Conservation (phyloP, 2,113 vertebrate species). For the Mus pahari region DNA sequence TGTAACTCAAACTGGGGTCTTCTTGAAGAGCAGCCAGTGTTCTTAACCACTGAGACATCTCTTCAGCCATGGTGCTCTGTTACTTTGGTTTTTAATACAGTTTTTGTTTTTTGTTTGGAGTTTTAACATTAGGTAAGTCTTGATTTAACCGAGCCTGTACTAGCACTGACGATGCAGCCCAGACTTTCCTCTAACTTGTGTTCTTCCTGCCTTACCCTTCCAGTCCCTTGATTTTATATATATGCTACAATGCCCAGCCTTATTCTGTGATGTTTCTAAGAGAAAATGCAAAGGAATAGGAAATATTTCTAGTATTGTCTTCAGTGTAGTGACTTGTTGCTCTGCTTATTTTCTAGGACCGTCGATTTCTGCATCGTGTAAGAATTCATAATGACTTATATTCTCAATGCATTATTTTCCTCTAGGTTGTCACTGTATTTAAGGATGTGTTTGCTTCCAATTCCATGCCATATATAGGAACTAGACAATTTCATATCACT, state of each 20-base stretch:
- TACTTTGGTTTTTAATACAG: conserved; percentile 51
- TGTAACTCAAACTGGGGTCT: not conserved
- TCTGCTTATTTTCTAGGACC: conserved; percentile 21
- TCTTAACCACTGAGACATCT: not conserved
- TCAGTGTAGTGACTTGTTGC: not conserved
- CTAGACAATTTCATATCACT: conserved; percentile 93
- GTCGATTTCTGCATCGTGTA: not conserved
- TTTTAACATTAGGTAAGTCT: not conserved
- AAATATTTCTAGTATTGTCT: not conserved
- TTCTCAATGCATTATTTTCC: conserved; percentile 19
- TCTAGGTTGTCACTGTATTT: conserved; percentile 92
- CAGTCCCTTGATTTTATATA: not conserved
- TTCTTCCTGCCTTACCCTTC: not conserved
- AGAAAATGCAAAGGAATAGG: not conserved
- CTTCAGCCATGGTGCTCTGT: not conserved
- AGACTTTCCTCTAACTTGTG: no score
- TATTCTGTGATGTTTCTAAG: not conserved
- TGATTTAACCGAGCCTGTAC: not conserved
- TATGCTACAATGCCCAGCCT: not conserved
- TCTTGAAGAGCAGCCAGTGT: not conserved
- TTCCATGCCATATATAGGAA: conserved; percentile 90
- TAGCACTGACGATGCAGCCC: not conserved
- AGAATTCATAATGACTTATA: not conserved
- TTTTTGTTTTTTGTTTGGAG: not conserved
- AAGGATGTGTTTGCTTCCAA: conserved; percentile 91